Conservation (phyloP, 2,797 vertebrate species). For the Melanotaenia trifasciata region DNA sequence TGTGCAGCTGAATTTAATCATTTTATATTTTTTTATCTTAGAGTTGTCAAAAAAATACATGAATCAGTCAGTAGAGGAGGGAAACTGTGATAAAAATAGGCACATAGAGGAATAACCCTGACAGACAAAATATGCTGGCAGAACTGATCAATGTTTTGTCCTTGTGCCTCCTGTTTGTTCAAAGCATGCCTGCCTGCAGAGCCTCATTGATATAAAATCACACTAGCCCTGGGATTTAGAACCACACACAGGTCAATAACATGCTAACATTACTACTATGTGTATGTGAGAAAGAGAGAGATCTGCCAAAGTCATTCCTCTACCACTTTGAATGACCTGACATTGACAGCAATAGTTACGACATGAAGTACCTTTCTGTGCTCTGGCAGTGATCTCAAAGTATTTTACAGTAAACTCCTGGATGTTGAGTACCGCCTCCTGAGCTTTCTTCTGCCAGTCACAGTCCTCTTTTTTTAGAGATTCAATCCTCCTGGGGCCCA, state of each 20-base stretch:
- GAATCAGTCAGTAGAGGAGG: slow-evolving; percentile 23
- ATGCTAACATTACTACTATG: slow-evolving; percentile 13
- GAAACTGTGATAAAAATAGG: slow-evolving; percentile 29
- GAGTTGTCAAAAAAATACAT: slow-evolving; percentile 39
- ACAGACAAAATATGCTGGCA: slow-evolving; percentile 43
- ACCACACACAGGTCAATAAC: slow-evolving; percentile 65
- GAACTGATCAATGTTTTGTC: slow-evolving; percentile 67
- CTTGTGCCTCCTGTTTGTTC: slow-evolving; percentile 66
- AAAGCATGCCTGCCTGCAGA: slow-evolving; percentile 47
- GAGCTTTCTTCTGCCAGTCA: slow-evolving; percentile 97
- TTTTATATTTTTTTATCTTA: slow-evolving; percentile 41
- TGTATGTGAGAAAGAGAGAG: slow-evolving; percentile 5
- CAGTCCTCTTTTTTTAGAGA: slow-evolving; percentile 92
- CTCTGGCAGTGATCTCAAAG: slow-evolving; percentile 96
- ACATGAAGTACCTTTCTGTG: slow-evolving; percentile 90
- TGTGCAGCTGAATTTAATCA: slow-evolving; percentile 5
- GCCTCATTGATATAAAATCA: slow-evolving; percentile 67
- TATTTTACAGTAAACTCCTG: slow-evolving; percentile 98
- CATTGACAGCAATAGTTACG: slow-evolving; percentile 25
- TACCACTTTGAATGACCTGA: slow-evolving; percentile 43
- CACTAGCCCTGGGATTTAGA: slow-evolving; percentile 54
- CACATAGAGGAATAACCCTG: slow-evolving; percentile 31
- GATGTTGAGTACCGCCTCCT: slow-evolving; percentile 94
- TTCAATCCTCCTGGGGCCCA: slow-evolving; percentile 94
- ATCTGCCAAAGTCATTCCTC: background rate